Base-by-base conservation (phyloP, 2,113 vertebrate genomes). In the Neolamprologus longior region DNA sequence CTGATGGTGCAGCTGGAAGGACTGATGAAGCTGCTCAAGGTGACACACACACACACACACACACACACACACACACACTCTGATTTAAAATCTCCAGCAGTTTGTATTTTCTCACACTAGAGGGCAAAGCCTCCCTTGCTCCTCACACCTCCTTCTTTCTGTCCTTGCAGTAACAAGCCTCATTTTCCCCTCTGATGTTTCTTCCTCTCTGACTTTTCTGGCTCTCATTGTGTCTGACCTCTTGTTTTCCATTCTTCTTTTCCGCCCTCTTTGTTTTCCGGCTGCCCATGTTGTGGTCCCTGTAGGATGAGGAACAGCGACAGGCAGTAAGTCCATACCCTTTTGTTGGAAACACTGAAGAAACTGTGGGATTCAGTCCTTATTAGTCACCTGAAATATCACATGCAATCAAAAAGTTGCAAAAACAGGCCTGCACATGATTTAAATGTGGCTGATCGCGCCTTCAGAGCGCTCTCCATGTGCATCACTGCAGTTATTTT, bases 1-100 rank as follows among this genome's bases (percentile, higher is more conserved):
- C n/a, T n/a, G n/a, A n/a, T n/a, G n/a, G n/a, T n/a, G n/a, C n/a
- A n/a, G n/a, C n/a, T n/a, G n/a, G n/a, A n/a, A n/a, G n/a, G n/a
- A n/a, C n/a, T n/a, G n/a, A n/a, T n/a, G n/a, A n/a, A 98, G 91
- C 97, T 99, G 84, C 97, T 99, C 83, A 99, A 99, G 97, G 98
- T 99, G 94, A 94, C 85, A 81, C 87, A 94, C 85, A 81, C 87
- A 7, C 28, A 7, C 61, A 35, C 26, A 6, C 26, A 28, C 28
- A 19, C 28, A 68, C 37, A 94, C 85, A 82, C 88, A 61, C 63
- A 40, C 40, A 9, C 45, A 10, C 40, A 0, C 42, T 12, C 35
- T 21, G 14, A 81, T 61, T 73, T n/a, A 31, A 31, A 40, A 47
- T 63, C 17, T 42, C 71, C 42, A 66, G 71, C 71, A 68, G 83